Percentiles rank a stretch among this genome's conserved stretches.
These are phyloP conservation scores for Anolis carolinensis DNA, from an alignment of 2,113 vertebrate genomes.

Conservation along the genomic window DNA sequence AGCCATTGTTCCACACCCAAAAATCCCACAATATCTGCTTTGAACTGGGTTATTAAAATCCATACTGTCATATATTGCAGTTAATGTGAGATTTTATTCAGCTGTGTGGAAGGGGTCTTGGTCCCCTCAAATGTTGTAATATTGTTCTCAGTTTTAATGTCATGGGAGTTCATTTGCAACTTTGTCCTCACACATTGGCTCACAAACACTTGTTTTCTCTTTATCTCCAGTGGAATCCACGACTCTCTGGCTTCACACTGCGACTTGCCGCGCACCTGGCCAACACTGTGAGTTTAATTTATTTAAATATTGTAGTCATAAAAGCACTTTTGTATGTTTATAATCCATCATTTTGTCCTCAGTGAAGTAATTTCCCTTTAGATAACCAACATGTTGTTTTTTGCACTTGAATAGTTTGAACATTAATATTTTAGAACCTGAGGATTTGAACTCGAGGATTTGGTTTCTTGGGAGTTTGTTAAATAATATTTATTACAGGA, in stretches of 20 bases:
- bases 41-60: too few relatives aligned
- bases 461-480: neutral
- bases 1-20: too few relatives aligned
- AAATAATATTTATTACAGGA: neutral
- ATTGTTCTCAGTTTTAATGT: neutral
- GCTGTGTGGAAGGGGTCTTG: too few relatives aligned
- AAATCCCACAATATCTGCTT: too few relatives aligned
- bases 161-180: neutral
- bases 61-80: too few relatives aligned
- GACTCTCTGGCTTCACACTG: slow-evolving; percentile 51
- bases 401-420: neutral
- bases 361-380: too few relatives aligned
- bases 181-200: neutral
- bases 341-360: too few relatives aligned
- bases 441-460: neutral
- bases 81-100: too few relatives aligned
- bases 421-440: neutral
- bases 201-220: slow-evolving; percentile 1
- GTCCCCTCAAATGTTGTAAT: too few relatives aligned
- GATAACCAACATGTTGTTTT: neutral
- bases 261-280: slow-evolving; percentile 51
- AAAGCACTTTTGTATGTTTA: neutral
- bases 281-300: slow-evolving; percentile 56
- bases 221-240: slow-evolving; percentile 51
- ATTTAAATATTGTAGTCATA: neutral